These are phyloP conservation scores for Oxyscelio sp. DNA, from an alignment of 2,888 invertebrate genomes.

Conservation along the genomic window DNA sequence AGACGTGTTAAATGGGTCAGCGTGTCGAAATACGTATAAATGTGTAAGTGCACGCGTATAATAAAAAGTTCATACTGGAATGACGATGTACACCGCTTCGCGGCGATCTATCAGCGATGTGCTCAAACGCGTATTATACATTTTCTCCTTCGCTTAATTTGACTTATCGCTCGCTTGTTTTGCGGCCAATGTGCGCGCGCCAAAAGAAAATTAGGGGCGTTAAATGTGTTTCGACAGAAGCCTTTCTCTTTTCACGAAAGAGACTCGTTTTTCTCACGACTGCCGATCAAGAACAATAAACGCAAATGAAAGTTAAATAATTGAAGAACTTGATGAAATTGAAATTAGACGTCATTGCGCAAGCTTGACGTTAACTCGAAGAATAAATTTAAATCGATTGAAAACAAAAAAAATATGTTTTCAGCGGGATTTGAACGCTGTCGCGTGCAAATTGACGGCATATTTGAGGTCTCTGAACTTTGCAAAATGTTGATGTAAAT, in stretches of 20 bases:
- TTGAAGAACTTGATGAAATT: not conserved
- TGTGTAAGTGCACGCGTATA: slow-evolving; percentile 2
- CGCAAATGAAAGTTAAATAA: not conserved
- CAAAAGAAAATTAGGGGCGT: slow-evolving; percentile 1
- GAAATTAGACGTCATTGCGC: not conserved
- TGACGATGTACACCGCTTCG: slow-evolving; percentile 13
- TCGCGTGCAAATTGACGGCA: too few relatives aligned
- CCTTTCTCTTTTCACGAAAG: slow-evolving; percentile 16
- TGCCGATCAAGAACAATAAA: slow-evolving; percentile 10
- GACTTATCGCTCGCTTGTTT: not conserved
- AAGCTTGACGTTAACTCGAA: too few relatives aligned
- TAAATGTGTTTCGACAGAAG: slow-evolving; percentile 12
- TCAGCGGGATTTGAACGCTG: too few relatives aligned
- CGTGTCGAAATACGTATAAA: slow-evolving; percentile 40
- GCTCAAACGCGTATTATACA: not conserved
- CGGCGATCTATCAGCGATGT: slow-evolving; percentile 18
- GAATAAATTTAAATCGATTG: too few relatives aligned
- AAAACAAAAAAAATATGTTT: too few relatives aligned
- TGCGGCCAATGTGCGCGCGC: not conserved
- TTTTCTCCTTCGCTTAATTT: slow-evolving; percentile 13
- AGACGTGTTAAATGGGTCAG: slow-evolving; percentile 38
- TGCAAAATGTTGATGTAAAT: too few relatives aligned
- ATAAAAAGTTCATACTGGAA: slow-evolving; percentile 23
- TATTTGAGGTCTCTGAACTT: too few relatives aligned
- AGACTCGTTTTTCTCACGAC: not conserved